Conservation (phyloP, 2,113 vertebrate species). For the Pteropus alecto region DNA sequence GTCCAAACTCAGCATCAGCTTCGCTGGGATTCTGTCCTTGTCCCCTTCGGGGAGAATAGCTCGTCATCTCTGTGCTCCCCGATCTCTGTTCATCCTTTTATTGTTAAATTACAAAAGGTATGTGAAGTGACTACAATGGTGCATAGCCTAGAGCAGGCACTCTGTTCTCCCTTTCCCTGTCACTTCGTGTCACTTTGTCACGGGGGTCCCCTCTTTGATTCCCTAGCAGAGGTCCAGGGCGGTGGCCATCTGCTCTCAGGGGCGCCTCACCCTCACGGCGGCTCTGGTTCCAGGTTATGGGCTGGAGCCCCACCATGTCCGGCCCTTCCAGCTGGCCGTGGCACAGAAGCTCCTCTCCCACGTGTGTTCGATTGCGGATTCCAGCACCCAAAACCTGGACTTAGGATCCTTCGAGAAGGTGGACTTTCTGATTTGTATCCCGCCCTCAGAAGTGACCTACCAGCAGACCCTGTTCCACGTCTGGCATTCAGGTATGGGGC, state of each 20-base stretch:
- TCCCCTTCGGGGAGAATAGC: neutral
- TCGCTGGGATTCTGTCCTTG: neutral
- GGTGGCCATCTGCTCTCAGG: rapidly evolving
- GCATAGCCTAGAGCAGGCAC: neutral
- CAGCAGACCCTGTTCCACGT: conserved; percentile 95
- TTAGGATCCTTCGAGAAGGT: conserved; percentile 90
- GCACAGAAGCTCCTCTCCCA: conserved; percentile 97
- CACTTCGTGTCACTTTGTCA: rapidly evolving
- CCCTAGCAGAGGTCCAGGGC: neutral
- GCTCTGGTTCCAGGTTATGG: conserved; percentile 80
- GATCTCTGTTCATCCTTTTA: rapidly evolving
- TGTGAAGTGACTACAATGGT: rapidly evolving
- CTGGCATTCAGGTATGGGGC: conserved; percentile 90
- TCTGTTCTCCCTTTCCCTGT: neutral
- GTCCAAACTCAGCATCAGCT: rapidly evolving
- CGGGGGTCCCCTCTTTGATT: too few relatives aligned
- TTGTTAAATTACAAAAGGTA: neutral
- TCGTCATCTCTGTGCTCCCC: neutral
- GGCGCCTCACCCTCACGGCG: neutral
- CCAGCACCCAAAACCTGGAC: conserved; percentile 96
- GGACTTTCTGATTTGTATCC: conserved; percentile 95
- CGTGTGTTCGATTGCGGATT: conserved; percentile 97
- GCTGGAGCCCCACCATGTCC: conserved; percentile 86
- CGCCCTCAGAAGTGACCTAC: conserved; percentile 96
- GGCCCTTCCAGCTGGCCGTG: conserved; percentile 95